Base-by-base conservation (phyloP, 2,113 vertebrate species). In the Phocoena sinus region DNA sequence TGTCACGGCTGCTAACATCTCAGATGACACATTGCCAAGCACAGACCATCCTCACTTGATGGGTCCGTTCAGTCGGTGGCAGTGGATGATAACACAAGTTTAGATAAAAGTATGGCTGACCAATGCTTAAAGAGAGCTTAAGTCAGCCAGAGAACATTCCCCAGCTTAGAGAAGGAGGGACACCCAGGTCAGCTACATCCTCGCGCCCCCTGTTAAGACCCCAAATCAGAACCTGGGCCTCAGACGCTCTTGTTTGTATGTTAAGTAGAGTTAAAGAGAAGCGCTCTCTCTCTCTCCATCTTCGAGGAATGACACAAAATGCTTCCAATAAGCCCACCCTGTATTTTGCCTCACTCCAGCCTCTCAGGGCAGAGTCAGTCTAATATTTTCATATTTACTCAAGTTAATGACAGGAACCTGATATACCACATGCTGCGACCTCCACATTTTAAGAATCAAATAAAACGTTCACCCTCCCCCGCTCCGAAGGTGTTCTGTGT, bases 391-490 rank as follows among this genome's bases (percentile, higher is more conserved):
- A 5, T 92, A 84, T 83, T 95, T 92, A 33, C 41, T 80, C 84
- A 80, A 47, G 63, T 31, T 71, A 77, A 14, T 1, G 0, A 90
- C 93, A 90, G 74, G 38, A 86, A 96, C 94, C 33, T 2, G 0
- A 67, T 3, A 93, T 7, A 70, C 2, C 62, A 47, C 13, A 67
- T 1, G 26, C 9, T 18, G 28, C 77, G 60, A 95, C 0, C 0
- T 28, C 71, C 53, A 90, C 73, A 80, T 91, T 95, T 93, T 17
- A 2, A 71, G 47, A 89, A 77, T 26, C 62, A 95, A 96, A 94
- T 23, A 77, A 94, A 96, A 91, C 60, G 79, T 13, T 18, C 18
- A 8, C 41, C 70, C 67, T n/a, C 53, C 74, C 91, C 92, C 68
- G 13, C 62, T 96, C 95, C 95, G 84, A 97, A 97, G 68, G 96